Conservation (phyloP, 2,888 invertebrate genomes). For the Formica aserva region DNA sequence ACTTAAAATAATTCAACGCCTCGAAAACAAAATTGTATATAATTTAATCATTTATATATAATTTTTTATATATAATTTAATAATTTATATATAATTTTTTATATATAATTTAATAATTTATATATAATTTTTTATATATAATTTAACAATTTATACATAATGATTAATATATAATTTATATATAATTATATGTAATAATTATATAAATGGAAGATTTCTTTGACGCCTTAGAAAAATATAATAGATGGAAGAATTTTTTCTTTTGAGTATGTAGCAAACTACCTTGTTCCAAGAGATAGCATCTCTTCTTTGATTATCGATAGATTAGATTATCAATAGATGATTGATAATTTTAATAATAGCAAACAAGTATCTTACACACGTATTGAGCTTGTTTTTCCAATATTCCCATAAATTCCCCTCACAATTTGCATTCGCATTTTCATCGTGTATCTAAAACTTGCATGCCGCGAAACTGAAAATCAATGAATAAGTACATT, state of each 20-base stretch:
- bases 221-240: background rate
- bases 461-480: background rate
- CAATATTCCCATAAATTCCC: background rate
- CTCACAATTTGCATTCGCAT: background rate
- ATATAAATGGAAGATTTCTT: background rate
- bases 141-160: too few relatives aligned
- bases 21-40: background rate
- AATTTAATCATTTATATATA: too few relatives aligned
- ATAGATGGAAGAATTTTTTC: background rate
- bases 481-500: background rate
- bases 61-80: too few relatives aligned
- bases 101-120: too few relatives aligned
- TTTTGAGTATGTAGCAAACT: background rate
- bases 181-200: too few relatives aligned
- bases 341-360: background rate
- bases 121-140: too few relatives aligned
- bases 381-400: background rate
- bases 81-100: too few relatives aligned
- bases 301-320: background rate
- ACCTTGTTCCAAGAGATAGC: background rate
- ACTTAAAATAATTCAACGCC: background rate
- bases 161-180: too few relatives aligned
- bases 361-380: background rate
- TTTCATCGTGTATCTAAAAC: background rate
- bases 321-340: background rate